Evolutionary conservation across 2,797 vertebrate genomes (phyloP).

Genomic region (Anolis apletophallus): DNA sequence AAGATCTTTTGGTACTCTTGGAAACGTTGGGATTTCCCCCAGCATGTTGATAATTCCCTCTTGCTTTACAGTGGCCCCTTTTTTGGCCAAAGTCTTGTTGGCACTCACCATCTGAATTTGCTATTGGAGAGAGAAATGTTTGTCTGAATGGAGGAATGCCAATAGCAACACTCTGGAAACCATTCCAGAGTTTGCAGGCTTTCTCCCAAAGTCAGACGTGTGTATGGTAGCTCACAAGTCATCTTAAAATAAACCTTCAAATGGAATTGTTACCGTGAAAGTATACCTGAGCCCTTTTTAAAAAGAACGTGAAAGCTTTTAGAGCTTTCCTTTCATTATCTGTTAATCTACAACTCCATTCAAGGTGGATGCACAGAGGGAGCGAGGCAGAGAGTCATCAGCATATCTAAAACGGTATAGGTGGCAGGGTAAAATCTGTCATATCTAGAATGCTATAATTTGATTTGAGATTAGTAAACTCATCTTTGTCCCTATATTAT

Average conservation of each 20-base stretch:
- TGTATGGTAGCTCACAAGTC: not conserved
- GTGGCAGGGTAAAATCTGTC: not conserved
- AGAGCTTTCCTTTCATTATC: not conserved
- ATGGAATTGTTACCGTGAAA: not conserved
- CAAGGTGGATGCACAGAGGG: not conserved
- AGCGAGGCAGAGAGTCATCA: not conserved
- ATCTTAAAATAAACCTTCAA: not conserved
- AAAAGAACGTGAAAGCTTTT: not conserved
- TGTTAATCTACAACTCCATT: slow-evolving; percentile 16
- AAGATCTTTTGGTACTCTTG: not conserved
- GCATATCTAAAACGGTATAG: not conserved
- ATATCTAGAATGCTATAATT: not conserved
- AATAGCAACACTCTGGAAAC: not conserved
- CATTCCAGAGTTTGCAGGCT: not conserved
- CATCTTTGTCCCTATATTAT: not conserved
- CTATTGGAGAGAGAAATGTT: not conserved
- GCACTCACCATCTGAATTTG: slow-evolving; percentile 2
- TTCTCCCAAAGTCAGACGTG: not conserved
- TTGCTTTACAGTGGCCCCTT: not conserved
- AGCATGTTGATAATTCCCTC: not conserved
- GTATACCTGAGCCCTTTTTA: not conserved
- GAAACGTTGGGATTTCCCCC: too few relatives aligned
- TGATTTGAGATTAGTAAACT: not conserved
- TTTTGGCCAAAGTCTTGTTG: not conserved
- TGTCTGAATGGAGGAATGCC: not conserved